A percentile compares a stretch with the other conserved stretches of the same genome.
Conservation (phyloP, 2,888 invertebrate genomes). For the Cheiracanthium punctorium region DNA sequence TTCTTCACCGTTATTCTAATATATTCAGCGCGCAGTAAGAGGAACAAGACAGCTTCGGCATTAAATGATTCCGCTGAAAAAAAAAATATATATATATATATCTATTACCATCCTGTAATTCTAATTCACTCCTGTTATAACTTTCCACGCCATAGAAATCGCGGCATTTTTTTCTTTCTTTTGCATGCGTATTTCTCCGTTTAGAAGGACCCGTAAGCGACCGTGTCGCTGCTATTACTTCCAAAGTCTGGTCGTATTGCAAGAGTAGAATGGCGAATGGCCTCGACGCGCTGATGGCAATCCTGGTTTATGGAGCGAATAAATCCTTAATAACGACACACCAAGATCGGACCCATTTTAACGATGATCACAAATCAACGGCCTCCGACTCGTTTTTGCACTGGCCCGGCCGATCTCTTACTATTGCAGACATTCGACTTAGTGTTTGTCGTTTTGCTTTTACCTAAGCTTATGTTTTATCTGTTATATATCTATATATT, state of each 20-base stretch:
- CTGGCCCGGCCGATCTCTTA: neutral
- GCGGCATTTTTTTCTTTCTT: conserved; percentile 13
- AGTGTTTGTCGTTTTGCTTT: neutral
- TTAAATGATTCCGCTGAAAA: neutral
- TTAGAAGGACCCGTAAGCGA: neutral
- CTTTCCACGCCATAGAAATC: neutral
- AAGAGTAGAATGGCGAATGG: conserved; percentile 9
- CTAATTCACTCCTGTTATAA: conserved; percentile 3
- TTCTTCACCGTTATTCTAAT: neutral
- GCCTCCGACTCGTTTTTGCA: conserved; percentile 21
- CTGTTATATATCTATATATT: neutral
- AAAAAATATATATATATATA: neutral
- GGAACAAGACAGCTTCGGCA: neutral
- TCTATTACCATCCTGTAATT: neutral
- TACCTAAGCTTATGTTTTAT: conserved; percentile 1
- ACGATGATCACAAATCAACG: conserved; percentile 61
- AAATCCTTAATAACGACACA: conserved; percentile 60
- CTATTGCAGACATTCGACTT: neutral
- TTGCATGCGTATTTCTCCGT: neutral
- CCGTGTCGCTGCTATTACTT: neutral
- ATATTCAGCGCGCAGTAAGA: neutral
- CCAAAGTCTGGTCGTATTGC: neutral
- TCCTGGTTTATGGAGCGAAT: conserved; percentile 63
- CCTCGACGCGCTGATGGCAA: conserved; percentile 18
- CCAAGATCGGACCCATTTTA: conserved; percentile 39